Evolutionary conservation across 2,113 vertebrate species (phyloP), one percentile per base, ranked within the genome.

Genomic region (Coptodon bakossiorum): DNA sequence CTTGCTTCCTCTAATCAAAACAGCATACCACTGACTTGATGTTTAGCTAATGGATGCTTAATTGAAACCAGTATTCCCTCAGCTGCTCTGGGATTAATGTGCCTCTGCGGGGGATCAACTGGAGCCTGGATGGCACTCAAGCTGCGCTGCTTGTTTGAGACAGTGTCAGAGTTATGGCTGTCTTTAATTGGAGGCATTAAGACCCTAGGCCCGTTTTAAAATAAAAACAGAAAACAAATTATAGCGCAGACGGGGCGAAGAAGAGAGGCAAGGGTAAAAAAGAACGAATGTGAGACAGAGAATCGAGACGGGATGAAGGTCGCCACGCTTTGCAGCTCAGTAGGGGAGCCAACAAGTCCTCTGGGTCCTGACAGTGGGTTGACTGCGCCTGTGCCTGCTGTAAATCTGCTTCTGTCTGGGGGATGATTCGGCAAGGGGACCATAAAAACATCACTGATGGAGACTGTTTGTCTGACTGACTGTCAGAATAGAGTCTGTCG

Each of bases 31-130:
- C 34, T 84, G 85, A 93, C 85, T 90, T 89, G 76, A 86, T 81
- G 82, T 90, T 88, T 40, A 19, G 29, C 76, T 92, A 94, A 93
- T 94, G 87, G 90, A 78, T 83, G 82, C 53, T 84, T 94, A 93
- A 95, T 94, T 93, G 88, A 93, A 95, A 92, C 78, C 94, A 94
- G 89, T 54, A 50, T 87, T 90, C 83, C 80, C 36, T 81, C 27
- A 45, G 61, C 22, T 91, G 87, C 52, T 45, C 83, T 80, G 57
- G 50, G 85, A 94, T 84, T 86, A 85, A 91, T 84, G n/a, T 3
- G 79, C 43, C 91, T 91, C 84, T 73, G 90, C 5, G 5, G 87
- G 81, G 83, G 16, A 85, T 82, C 11, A 59, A 78, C 88, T 82
- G 86, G 83, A 87, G 92, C 86, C 84, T 48, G 83, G 85, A 87